phyloP scores from a whole-genome alignment of 1,140 invertebrate genomes.

The Papilio helenus region DNA sequence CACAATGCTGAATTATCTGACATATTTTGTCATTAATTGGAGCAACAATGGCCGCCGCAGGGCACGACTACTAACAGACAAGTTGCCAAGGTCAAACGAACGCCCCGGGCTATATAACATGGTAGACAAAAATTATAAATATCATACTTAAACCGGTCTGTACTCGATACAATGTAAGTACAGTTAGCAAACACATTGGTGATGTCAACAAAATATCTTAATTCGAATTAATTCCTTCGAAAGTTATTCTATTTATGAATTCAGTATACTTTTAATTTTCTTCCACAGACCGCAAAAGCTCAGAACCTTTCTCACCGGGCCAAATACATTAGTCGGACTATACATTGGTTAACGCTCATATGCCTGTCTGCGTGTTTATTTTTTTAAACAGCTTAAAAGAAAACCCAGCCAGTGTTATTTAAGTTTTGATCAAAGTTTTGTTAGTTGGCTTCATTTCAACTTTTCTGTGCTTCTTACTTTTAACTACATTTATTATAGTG shows the following conservation, averaged over 20 bases:
- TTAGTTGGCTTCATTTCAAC: conserved; percentile 9
- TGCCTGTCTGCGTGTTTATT: not conserved
- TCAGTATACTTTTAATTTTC: not conserved
- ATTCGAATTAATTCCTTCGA: not conserved
- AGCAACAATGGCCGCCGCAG: conserved; percentile 24
- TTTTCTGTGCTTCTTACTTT: not conserved
- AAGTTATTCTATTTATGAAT: not conserved
- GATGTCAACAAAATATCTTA: not conserved
- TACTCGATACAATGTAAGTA: conserved; percentile 14
- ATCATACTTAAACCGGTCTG: conserved; percentile 31
- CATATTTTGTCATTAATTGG: conserved; percentile 23
- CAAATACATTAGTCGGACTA: too few relatives aligned
- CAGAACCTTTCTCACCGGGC: too few relatives aligned
- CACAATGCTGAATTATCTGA: conserved; percentile 19
- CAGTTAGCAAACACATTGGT: not conserved
- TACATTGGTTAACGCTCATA: not conserved
- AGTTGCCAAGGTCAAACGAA: conserved; percentile 30
- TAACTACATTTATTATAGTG: not conserved
- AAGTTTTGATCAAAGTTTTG: not conserved
- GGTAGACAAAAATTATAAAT: conserved; percentile 34
- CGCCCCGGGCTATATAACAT: conserved; percentile 12
- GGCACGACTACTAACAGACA: conserved; percentile 14
- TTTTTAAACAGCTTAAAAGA: not conserved
- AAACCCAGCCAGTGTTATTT: conserved; percentile 6
- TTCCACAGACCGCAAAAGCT: too few relatives aligned